Base-by-base conservation (phyloP, 2,797 vertebrate species). In the Anolis apletophallus region DNA sequence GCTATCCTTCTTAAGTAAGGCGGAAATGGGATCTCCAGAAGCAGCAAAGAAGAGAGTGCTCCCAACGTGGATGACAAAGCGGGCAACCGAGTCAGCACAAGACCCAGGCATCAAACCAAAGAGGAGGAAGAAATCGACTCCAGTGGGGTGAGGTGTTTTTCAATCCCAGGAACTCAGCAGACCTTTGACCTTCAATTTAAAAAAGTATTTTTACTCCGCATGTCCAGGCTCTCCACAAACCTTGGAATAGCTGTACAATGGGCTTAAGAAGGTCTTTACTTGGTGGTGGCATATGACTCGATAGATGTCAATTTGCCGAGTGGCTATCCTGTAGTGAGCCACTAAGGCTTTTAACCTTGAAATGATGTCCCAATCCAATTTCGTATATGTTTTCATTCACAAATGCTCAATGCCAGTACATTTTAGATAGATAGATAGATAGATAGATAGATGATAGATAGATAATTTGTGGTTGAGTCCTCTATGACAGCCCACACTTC, bases 1-100 rank as follows among this genome's bases (percentile, higher is more conserved):
- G 61, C 46, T 50, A 2, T 81, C 80, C 21, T 59, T 74, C 3
- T 46, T 80, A 34, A 64, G 59, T 57, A 64, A 34, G 81, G 29
- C 3, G 68, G 77, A 77, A 32, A 95, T 95, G 95, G 93, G 85
- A 50, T 36, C n/a, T 4, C 46, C 80, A 12, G 74, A 73, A 10
- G 69, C 19, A 32, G 76, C 23, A 52, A 96, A 91, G 79, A 95
- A 85, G 80, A 93, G 95, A 52, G 55, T 93, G 72, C 94, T 96
- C 12, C 95, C 95, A 0, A 16, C 74, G 0, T 96, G 95, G 95
- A 95, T 96, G 95, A 93, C 81, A 36, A 72, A 88, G 29, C 88
- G 84, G 14, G 88, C 0, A 34, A 12, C 64, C 1, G 72, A 85
- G 50, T 32, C 80, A n/a, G 75, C 12, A 68, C 91, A 21, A 14